These are phyloP conservation scores for Salticus scenicus DNA, from an alignment of 2,888 invertebrate species.

Conservation along the genomic window DNA sequence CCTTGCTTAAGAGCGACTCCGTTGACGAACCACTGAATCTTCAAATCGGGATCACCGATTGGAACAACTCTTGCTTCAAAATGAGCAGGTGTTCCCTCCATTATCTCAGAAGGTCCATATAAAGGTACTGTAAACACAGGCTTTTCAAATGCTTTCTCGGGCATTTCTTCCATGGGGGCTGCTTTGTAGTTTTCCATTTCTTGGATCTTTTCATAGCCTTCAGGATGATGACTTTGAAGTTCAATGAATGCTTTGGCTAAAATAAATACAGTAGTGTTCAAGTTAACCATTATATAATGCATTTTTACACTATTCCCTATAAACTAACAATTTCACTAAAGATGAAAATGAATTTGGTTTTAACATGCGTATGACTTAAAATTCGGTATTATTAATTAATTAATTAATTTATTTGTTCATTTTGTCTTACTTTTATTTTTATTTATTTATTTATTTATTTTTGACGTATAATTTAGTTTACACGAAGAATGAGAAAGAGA, in stretches of 20 bases:
- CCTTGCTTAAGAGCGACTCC: constrained; percentile 93
- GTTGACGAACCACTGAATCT: constrained; percentile 94
- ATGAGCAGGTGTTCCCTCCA: constrained; percentile 92
- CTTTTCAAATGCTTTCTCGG: constrained; percentile 89
- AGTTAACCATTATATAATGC: too few species aligned
- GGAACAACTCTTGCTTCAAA: constrained; percentile 91
- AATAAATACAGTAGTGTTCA: too few species aligned
- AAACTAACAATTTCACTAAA: too few species aligned
- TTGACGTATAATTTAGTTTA: too few species aligned
- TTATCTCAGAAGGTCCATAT: constrained; percentile 88
- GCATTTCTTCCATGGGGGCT: constrained; percentile 82
- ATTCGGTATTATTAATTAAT: too few species aligned
- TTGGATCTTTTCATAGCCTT: constrained; percentile 92
- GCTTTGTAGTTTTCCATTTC: constrained; percentile 86
- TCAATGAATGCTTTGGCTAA: constrained; percentile 89
- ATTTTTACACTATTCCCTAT: too few species aligned
- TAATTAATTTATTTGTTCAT: too few species aligned
- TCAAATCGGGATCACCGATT: constrained; percentile 92
- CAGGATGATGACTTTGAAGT: constrained; percentile 92
- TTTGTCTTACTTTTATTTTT: too few species aligned
- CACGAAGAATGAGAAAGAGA: too few species aligned
- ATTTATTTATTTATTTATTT: too few species aligned
- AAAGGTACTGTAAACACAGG: constrained; percentile 91
- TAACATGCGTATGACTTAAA: too few species aligned
- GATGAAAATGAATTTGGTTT: too few species aligned